Base-by-base conservation (phyloP, 2,113 vertebrate genomes). In the Tricholaema leucomelas region DNA sequence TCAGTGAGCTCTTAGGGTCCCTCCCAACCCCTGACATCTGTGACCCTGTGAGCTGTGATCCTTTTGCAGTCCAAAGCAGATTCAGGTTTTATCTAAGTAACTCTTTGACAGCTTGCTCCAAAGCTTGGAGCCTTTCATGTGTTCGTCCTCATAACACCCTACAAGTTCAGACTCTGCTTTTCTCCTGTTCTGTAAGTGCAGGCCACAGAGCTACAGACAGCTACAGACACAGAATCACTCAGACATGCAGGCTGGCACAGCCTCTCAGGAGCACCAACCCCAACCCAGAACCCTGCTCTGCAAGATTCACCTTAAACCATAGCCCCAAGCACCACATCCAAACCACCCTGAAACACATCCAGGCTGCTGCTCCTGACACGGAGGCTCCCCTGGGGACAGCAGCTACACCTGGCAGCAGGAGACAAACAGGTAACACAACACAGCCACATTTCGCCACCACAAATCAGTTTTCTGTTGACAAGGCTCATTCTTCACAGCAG, bases 401-500 rank as follows among this genome's bases (percentile, higher is more conserved):
- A 85, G 89, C 76, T 90, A 85, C 40, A 91, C 76, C 69, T 76
- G 74, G 61, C 96, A 91, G 54, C 48, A 44, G 85, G 79, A 93
- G 75, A 81, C 78, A 75, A 92, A 75, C 36, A 46, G 85, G 54
- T 82, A 80, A 78, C n/a, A 46, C 58, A 88, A 64, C 58, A 72
- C n/a, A 88, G 59, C 92, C 33, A 9, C 56, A 64, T 91, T 96
- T 94, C 91, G 93, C 88, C 90, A 96, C 94, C 93, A 92, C 87
- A 75, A 97, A 97, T 97, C 97, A 96, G 90, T 96, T 97, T 97
- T 94, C 81, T 94, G 86, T 88, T 96, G 96, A 97, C 93, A 71
- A 75, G 88, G 66, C 88, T 96, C 97, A 97, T 98, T 98, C 97
- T 97, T 98, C 97, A 97, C 27, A 1, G 79, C 80, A 87, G 76